Base-by-base conservation (phyloP, 2,113 vertebrate genomes). In the Solea senegalensis region DNA sequence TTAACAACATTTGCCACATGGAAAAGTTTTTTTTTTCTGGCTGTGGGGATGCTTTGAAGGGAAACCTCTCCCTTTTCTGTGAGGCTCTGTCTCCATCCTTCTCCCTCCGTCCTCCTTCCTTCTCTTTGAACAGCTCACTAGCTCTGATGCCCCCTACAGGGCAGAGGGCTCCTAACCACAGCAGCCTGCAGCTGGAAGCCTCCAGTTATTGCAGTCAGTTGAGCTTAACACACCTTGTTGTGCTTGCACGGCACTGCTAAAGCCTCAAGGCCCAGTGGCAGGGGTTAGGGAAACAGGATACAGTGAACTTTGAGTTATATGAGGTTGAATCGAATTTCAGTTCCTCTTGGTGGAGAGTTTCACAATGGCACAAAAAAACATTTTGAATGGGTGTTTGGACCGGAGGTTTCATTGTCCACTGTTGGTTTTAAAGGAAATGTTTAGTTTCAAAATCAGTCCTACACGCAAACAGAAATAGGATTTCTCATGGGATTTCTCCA, bases 71-170 rank as follows among this genome's bases (percentile, higher is more conserved):
- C 52, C 2, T 12, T 39, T 13, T 14, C 2, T 48, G 45, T 48
- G 45, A 13, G 14, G 54, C 54, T 26, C 16, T n/a, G 1, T 27
- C 26, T 34, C 34, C 34, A 34, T 34, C 34, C 5, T 34, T 34
- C 34, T 34, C 34, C 34, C 34, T 34, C 34, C 34, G 3, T 34
- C 34, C 34, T 6, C 5, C 34, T 34, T 49, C 46, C 15, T 60
- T 72, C 16, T 55, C 28, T 41, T n/a, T 44, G 40, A 53, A 46
- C 67, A 43, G 59, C 78, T 77, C 51, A 28, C 58, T 66, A 55
- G 73, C 82, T 88, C 87, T 80, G 72, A 79, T 15, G 83, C 88
- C 89, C 88, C 88, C 91, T 89, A 88, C 78, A 91, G 88, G 87
- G 7, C 79, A 60, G 26, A 71, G 44, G 43, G 5, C 53, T 64